These are phyloP conservation scores for Ciconia maguari DNA, from an alignment of 2,113 vertebrate species.

Conservation along the genomic window DNA sequence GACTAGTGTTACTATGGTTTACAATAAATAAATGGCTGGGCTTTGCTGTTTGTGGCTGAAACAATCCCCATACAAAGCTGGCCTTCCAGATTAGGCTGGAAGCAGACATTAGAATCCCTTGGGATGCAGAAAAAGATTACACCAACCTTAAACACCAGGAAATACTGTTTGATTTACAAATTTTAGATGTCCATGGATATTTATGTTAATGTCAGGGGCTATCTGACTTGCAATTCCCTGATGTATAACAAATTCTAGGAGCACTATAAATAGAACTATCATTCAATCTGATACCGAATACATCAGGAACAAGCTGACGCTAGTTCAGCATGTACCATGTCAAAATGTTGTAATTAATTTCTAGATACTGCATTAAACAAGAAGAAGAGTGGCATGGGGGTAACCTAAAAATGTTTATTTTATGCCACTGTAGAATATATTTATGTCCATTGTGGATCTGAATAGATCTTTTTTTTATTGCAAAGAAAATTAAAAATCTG, in stretches of 20 bases:
- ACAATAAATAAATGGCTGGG: background rate
- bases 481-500: background rate
- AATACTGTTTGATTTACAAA: background rate
- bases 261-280: constrained; percentile 32
- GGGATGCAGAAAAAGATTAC: background rate
- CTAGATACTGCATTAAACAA: background rate
- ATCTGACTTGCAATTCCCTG: constrained; percentile 20
- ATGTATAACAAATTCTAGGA: constrained; percentile 14
- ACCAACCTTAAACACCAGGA: background rate
- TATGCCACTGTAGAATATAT: background rate
- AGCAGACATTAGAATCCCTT: background rate
- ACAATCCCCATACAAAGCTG: background rate
- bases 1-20: background rate
- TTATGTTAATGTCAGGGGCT: constrained; percentile 4
- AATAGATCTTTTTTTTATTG: background rate
- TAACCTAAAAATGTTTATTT: background rate
- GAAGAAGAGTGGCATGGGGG: background rate
- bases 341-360: constrained; percentile 48
- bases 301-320: constrained; percentile 29
- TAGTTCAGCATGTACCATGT: constrained; percentile 32
- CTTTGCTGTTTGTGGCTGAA: background rate
- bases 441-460: background rate
- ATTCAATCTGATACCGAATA: constrained; percentile 4
- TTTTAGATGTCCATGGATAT: background rate
- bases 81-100: background rate